Conservation (phyloP, 2,797 vertebrate genomes). For the Rhinoraja longicauda region DNA sequence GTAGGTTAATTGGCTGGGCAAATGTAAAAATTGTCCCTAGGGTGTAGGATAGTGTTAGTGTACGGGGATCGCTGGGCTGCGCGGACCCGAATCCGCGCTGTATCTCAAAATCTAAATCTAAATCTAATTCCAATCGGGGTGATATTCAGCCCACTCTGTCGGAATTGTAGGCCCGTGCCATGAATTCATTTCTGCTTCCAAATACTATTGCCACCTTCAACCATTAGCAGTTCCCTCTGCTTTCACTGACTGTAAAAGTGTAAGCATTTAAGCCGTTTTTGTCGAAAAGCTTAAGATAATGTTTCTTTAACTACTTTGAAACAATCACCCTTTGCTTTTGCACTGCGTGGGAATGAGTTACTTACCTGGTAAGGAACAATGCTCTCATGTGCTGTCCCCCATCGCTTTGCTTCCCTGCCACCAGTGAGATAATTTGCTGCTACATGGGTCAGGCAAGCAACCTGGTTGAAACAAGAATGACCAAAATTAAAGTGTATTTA, state of each 20-base stretch:
- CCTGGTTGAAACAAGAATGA: constrained; percentile 57
- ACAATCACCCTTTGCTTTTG: not conserved
- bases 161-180: no score
- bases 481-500: not conserved
- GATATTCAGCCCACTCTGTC: no score
- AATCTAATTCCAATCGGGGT: no score
- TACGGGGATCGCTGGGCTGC: no score
- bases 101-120: no score
- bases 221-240: not conserved
- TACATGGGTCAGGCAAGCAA: constrained; percentile 85
- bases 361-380: constrained; percentile 93
- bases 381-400: constrained; percentile 89
- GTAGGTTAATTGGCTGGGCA: no score
- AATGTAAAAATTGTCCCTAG: no score
- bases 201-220: not conserved
- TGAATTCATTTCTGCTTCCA: not conserved
- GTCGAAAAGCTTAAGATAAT: not conserved
- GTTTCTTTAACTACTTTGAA: not conserved
- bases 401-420: constrained; percentile 72
- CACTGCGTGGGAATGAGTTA: not conserved
- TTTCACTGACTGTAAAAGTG: not conserved
- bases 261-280: not conserved
- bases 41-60: no score
- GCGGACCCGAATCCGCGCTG: no score
- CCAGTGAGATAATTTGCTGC: constrained; percentile 84